These are phyloP conservation scores for Corythornis vintsioides DNA, from an alignment of 2,113 vertebrate species.

Conservation along the genomic window DNA sequence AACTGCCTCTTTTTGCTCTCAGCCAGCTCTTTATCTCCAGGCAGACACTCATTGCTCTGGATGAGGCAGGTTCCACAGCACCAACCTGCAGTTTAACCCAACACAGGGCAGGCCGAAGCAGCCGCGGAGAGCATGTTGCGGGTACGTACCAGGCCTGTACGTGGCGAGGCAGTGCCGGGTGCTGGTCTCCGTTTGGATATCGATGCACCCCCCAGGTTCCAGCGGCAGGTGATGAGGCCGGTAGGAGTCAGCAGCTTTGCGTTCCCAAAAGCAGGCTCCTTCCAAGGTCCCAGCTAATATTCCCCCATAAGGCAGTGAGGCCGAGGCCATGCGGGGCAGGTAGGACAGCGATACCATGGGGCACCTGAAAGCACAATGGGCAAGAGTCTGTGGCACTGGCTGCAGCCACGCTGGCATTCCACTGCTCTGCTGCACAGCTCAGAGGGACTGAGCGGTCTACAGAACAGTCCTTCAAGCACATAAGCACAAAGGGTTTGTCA, in stretches of 20 bases:
- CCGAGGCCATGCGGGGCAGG: constrained; percentile 84
- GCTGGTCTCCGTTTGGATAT: constrained; percentile 88
- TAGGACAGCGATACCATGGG: constrained; percentile 91
- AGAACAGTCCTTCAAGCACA: background rate
- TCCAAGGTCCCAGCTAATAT: constrained; percentile 91
- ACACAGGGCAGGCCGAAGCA: accelerated
- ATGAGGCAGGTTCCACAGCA: background rate
- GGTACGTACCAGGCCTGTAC: constrained; percentile 84
- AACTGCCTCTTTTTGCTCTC: background rate
- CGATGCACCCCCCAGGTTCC: constrained; percentile 85
- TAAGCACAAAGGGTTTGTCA: background rate
- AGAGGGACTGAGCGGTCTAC: background rate
- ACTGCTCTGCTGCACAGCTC: too few relatives aligned
- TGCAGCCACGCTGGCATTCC: background rate
- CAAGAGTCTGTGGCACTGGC: background rate
- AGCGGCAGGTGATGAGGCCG: constrained; percentile 85
- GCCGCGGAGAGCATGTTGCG: accelerated
- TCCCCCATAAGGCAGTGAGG: constrained; percentile 85
- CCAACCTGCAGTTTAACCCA: background rate
- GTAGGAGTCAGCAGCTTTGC: constrained; percentile 78
- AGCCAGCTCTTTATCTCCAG: accelerated
- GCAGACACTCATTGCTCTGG: background rate
- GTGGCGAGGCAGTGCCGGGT: constrained; percentile 93
- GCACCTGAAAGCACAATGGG: constrained; percentile 75
- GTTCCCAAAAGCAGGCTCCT: constrained; percentile 93